Conservation (phyloP, 2,113 vertebrate species). For the Tretioscincus oriximinensis region DNA sequence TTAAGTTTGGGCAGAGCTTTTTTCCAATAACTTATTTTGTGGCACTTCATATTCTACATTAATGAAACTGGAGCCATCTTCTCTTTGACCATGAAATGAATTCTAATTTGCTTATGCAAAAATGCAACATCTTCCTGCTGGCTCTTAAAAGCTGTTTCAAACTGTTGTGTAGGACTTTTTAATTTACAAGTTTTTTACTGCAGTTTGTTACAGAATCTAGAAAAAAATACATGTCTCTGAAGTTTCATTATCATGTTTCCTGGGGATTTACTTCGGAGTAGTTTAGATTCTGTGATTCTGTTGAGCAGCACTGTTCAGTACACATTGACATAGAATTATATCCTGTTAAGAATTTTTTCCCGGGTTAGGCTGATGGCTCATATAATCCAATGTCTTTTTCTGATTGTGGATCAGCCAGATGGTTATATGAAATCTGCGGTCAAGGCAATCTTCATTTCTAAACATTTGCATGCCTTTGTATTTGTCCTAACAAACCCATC, state of each 20-base stretch:
- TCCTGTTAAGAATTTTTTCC: too few relatives aligned
- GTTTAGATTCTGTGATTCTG: too few relatives aligned
- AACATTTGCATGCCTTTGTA: too few relatives aligned
- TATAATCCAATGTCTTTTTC: background rate
- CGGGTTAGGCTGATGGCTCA: background rate
- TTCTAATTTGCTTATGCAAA: background rate
- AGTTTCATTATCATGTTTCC: too few relatives aligned
- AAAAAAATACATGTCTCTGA: too few relatives aligned
- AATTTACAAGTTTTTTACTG: too few relatives aligned
- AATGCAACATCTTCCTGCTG: background rate
- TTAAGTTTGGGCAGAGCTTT: constrained; percentile 33
- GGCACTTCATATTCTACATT: constrained; percentile 13
- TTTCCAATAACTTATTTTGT: constrained; percentile 1
- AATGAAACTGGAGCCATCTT: constrained; percentile 22
- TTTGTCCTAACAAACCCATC: too few relatives aligned
- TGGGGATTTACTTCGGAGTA: too few relatives aligned
- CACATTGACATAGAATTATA: too few relatives aligned
- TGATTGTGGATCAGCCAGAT: background rate
- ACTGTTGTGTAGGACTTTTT: background rate
- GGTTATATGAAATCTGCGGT: background rate
- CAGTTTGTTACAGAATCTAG: too few relatives aligned
- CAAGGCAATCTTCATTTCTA: background rate
- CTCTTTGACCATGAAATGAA: background rate
- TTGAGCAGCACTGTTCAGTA: too few relatives aligned
- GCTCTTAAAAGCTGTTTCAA: constrained; percentile 13